phyloP scores from a whole-genome alignment of 2,797 vertebrate species.

The Helicolenus hilgendorfi region DNA sequence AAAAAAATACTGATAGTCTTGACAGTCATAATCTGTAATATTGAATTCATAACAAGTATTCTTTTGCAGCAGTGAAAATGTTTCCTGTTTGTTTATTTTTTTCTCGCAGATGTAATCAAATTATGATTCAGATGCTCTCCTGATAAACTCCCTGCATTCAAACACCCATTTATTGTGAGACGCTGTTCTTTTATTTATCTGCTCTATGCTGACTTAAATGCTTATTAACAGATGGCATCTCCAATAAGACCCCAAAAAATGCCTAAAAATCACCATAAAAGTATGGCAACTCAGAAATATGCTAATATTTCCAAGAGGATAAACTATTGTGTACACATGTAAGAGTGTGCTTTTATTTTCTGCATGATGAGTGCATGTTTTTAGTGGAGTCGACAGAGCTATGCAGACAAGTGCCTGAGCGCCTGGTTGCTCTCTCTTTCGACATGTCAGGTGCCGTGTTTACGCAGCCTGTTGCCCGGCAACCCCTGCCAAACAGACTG shows the following conservation, averaged over 20 bases:
- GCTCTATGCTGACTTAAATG: not conserved
- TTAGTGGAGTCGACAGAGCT: conserved; percentile 43
- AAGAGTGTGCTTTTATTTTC: conserved; percentile 39
- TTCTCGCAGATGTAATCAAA: conserved; percentile 2
- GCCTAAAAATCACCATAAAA: not conserved
- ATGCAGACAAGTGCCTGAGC: conserved; percentile 56
- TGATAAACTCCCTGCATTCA: conserved; percentile 25
- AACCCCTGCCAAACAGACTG: conserved; percentile 79
- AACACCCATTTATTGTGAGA: not conserved
- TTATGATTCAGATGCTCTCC: conserved; percentile 21
- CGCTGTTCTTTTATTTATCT: conserved; percentile 15
- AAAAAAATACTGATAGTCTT: not conserved
- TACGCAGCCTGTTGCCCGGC: conserved; percentile 80
- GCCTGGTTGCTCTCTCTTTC: conserved; percentile 67
- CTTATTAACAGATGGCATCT: not conserved
- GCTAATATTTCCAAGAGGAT: not conserved
- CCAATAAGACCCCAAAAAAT: not conserved
- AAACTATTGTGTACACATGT: not conserved
- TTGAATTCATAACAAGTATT: not conserved
- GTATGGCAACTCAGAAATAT: not conserved
- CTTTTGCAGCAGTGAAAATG: not conserved
- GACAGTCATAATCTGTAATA: not conserved
- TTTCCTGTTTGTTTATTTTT: conserved; percentile 25
- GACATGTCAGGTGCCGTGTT: conserved; percentile 81
- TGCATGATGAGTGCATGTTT: conserved; percentile 56